Evolutionary conservation across 2,113 vertebrate genomes (phyloP), one percentile per base, ranked within the genome.

Genomic region (Pseudonaja textilis): DNA sequence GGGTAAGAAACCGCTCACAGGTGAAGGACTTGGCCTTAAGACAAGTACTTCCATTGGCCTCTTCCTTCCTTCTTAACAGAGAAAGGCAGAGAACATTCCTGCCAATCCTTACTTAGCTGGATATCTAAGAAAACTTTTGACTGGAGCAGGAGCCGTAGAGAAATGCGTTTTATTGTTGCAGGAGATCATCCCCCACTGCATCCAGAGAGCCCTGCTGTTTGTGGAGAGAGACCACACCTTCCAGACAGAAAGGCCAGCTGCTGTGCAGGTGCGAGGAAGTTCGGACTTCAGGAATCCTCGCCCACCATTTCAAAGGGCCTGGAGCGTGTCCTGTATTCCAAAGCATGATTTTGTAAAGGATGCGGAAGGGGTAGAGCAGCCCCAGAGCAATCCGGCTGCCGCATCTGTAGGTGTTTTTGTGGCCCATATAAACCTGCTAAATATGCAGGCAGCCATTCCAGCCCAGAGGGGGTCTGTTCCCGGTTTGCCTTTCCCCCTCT

Each of bases 171-270:
- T 90, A 26, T 89, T 94, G 12, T 97, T 97, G 20, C 92, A 98
- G 98, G 96, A 97, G 20, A 88, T 92, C 23, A 87, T 96, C 59
- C 98, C 98, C 14, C 97, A 96, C 10, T 98, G 97, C 0, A 97
- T 99, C 92, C 97, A 98, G 87, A 96, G 97, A 26, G 97, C 98
- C 22, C 94, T 99, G 22, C 95, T 99, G 59, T 96, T 99, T 87
- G 95, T 97, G 42, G 98, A 98, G 94, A 97, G 97, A 95, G 98
- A 99, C 90, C 93, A 97, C 14, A 47, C 94, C 59, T 94, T 97
- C 26, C 97, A 97, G 89, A 61, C 97, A 93, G 98, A 98, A 92
- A 98, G 97, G 93, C 97, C 97, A 64, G 94, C 97, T 3, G 95
- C 96, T 26, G 18, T 97, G 59, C 98, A 99, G 98, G 99, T 99